Percentiles rank a stretch among this genome's conserved stretches.
phyloP scores from a whole-genome alignment of 1,140 invertebrate species.

The Drosophila athabasca region DNA sequence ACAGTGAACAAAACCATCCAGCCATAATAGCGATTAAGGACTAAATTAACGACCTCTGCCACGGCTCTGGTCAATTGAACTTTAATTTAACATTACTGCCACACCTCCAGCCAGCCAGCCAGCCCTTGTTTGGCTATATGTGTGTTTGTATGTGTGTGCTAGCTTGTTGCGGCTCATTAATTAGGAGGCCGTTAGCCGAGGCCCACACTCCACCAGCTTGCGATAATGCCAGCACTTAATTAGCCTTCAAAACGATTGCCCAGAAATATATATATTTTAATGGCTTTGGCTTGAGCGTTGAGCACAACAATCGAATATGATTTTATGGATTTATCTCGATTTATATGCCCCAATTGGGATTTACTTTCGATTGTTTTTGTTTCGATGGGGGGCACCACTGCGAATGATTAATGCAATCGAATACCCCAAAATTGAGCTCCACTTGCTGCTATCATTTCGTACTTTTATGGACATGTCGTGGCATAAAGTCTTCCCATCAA shows the following conservation, averaged over 20 bases:
- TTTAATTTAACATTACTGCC: constrained; percentile 56
- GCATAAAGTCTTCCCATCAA: constrained; percentile 26
- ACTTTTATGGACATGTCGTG: constrained; percentile 10
- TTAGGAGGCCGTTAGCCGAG: constrained; percentile 14
- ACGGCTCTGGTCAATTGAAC: constrained; percentile 65
- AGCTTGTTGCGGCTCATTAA: constrained; percentile 72
- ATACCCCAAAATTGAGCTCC: too few relatives aligned
- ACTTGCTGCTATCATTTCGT: too few relatives aligned
- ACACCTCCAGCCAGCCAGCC: constrained; percentile 4
- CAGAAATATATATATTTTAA: constrained; percentile 60
- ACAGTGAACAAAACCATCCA: background rate
- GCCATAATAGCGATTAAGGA: constrained; percentile 28
- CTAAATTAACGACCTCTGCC: constrained; percentile 51
- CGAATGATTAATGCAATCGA: too few relatives aligned
- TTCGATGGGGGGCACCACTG: constrained; percentile 16
- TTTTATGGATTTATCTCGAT: constrained; percentile 46
- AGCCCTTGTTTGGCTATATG: background rate
- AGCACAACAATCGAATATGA: constrained; percentile 46
- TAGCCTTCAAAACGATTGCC: constrained; percentile 66
- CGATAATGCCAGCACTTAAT: constrained; percentile 61
- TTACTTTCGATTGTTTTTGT: background rate
- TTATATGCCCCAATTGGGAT: constrained; percentile 19
- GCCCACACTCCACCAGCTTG: constrained; percentile 9
- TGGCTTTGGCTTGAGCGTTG: constrained; percentile 47
- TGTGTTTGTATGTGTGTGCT: constrained; percentile 3